Base-by-base conservation (phyloP, 1,140 invertebrate genomes). In the Goniozus legneri region DNA sequence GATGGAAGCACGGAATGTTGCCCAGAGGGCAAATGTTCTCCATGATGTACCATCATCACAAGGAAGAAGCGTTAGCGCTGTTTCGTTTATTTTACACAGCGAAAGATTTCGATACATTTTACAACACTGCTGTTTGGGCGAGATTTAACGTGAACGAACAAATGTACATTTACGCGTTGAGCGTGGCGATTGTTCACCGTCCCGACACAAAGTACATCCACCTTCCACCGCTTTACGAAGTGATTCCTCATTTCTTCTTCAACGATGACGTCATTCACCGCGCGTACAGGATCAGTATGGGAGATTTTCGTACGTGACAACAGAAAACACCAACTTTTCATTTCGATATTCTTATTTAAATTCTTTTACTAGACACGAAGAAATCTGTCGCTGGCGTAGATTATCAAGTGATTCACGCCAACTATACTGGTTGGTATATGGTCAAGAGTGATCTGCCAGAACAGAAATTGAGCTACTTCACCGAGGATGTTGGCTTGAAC, bases 401-500 rank as follows among this genome's bases (percentile, higher is more conserved):
- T 8, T 16, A 56, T 6, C 46, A 62, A 38, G 49, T 65, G 2
- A 72, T 79, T 38, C 47, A 54, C 10, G 63, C 72, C 43, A 84
- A 83, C 56, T 76, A 79, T 41, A 78, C 76, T 14, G 64, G 73
- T 0, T 78, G 76, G 70, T 77, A 78, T 15, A 54, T 73, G 20
- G 47, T 6, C 12, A 37, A 20, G 1, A 8, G 47, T 7, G 3
- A 53, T 3, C 2, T 13, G 7, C 19, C 31, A 2, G 51, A 58
- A 7, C 27, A 54, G 2, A 27, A 27, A 27, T 12, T 89, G 18
- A 73, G 70, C 24, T 89, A 89, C 63, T 89, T 82, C 71, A 81
- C 80, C 0, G 83, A 89, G 54, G 87, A 88, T 65, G 63, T 82
- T 45, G 80, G 79, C 35, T 66, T 88, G 12, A 89, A 87, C 60